Percentiles rank a stretch among this genome's conserved stretches.
Conservation (phyloP, 2,888 invertebrate species). For the Lumbricus terrestris region DNA sequence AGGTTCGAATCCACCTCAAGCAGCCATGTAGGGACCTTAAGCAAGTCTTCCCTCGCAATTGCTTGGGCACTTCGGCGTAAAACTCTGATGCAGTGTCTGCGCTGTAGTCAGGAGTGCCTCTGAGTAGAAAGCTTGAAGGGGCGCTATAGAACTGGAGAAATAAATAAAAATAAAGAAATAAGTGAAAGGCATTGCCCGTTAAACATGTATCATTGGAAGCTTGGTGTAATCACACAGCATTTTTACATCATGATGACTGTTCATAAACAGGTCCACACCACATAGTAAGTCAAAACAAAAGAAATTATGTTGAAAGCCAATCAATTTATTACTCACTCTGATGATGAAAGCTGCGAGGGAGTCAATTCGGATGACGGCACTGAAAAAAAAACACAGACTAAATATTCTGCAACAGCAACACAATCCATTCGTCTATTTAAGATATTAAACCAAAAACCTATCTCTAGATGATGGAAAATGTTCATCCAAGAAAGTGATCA, state of each 20-base stretch:
- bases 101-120: no score
- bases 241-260: background rate
- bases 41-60: no score
- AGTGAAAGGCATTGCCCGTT: no score
- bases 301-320: background rate
- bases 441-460: background rate
- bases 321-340: slow-evolving; percentile 22
- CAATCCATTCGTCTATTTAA: background rate
- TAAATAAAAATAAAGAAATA: no score
- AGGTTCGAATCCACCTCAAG: no score
- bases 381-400: background rate
- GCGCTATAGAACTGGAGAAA: no score
- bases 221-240: no score
- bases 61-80: no score
- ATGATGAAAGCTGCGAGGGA: slow-evolving; percentile 23
- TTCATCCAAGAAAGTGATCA: background rate
- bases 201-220: no score
- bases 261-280: background rate
- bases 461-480: background rate
- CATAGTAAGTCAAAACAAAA: background rate
- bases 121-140: no score
- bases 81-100: no score
- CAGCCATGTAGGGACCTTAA: no score
- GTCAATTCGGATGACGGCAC: background rate
- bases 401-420: background rate